Evolutionary conservation across 53 echinoderm and acorn worm species (phyloP).

Genomic region (Luidia sarsii): DNA sequence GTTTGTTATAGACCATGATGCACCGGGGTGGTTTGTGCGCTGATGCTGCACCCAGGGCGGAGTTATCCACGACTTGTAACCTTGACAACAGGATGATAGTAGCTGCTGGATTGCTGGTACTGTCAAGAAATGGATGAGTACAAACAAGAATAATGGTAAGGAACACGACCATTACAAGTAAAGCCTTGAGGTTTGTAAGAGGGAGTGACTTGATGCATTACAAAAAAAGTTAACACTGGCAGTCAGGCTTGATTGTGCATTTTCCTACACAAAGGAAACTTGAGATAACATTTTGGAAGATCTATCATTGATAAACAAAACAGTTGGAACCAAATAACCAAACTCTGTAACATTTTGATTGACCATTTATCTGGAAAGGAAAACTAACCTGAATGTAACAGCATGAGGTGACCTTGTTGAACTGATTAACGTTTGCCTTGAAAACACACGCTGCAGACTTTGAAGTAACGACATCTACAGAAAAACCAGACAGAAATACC

Average conservation of each 20-base stretch:
- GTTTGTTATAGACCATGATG: conserved; percentile 91
- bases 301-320: neutral
- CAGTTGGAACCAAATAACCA: neutral
- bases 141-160: too few relatives aligned
- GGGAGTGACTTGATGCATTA: too few relatives aligned
- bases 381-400: conserved; percentile 24
- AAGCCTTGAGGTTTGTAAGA: too few relatives aligned
- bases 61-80: conserved; percentile 89
- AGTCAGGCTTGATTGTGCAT: neutral
- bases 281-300: neutral
- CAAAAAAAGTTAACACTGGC: too few relatives aligned
- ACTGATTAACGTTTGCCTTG: neutral
- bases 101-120: conserved; percentile 61
- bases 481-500: neutral
- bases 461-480: conserved; percentile 20
- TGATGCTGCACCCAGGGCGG: conserved; percentile 74
- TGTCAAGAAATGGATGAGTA: conserved; percentile 30
- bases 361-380: neutral
- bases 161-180: too few relatives aligned
- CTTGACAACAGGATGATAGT: conserved; percentile 81
- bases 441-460: conserved; percentile 1
- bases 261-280: neutral
- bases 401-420: neutral
- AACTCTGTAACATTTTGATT: neutral
- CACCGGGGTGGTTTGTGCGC: conserved; percentile 84